These are phyloP conservation scores for Hippasteria phrygiana DNA, from an alignment of 53 echinoderm and acorn worm genomes.

Conservation along the genomic window DNA sequence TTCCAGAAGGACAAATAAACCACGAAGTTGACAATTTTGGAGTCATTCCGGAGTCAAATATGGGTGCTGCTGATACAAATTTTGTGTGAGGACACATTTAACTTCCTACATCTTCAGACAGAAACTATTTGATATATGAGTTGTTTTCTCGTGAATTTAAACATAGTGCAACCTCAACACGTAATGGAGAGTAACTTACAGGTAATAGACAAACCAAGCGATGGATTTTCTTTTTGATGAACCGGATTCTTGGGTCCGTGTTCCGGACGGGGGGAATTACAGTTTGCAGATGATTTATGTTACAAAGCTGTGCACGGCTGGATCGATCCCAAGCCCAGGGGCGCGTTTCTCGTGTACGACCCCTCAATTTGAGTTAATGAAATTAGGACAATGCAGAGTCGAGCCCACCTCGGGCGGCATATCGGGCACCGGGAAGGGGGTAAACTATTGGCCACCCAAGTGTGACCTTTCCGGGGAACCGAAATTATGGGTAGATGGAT, in stretches of 20 bases:
- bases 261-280: background rate
- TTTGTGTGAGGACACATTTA: too few species aligned
- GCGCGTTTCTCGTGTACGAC: conserved; percentile 44
- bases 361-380: conserved; percentile 45
- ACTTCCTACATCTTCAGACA: too few species aligned
- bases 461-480: conserved; percentile 13
- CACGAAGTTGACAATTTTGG: too few species aligned
- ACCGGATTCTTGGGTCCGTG: background rate
- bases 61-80: too few species aligned
- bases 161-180: too few species aligned
- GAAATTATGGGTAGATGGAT: conserved; percentile 20
- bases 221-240: background rate
- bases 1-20: too few species aligned
- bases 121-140: too few species aligned
- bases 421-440: background rate
- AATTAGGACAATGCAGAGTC: conserved; percentile 43
- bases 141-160: too few species aligned
- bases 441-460: conserved; percentile 24
- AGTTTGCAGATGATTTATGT: conserved; percentile 15
- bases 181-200: background rate
- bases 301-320: background rate
- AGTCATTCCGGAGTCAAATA: too few species aligned
- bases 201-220: background rate
- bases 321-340: conserved; percentile 27
- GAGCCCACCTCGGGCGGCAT: background rate